Evolutionary conservation across 2,113 vertebrate species (phyloP).

Genomic region (Scomber japonicus): DNA sequence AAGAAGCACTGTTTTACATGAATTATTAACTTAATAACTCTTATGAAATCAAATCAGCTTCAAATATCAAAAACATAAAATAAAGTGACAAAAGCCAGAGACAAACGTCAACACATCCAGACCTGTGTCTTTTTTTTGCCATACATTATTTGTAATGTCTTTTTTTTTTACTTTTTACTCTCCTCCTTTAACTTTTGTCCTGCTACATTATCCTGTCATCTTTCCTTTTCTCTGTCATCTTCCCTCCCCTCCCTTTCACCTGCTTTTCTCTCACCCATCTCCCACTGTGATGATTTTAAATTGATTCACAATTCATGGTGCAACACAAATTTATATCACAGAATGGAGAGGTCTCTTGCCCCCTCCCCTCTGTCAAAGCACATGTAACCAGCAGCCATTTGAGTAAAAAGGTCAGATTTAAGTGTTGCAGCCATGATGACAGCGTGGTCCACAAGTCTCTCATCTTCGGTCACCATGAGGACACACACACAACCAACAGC

Average conservation of each 20-base stretch:
- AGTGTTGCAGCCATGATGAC: constrained; percentile 49
- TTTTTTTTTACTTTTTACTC: neutral
- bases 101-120: neutral
- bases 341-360: neutral
- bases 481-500: constrained; percentile 8
- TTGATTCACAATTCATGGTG: too few species aligned
- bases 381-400: neutral
- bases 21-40: too few species aligned
- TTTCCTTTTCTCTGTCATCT: too few species aligned
- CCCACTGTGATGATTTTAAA: neutral
- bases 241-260: neutral
- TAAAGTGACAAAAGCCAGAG: neutral
- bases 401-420: constrained; percentile 42
- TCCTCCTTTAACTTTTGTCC: too few species aligned
- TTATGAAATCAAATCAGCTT: too few species aligned
- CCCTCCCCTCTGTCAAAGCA: neutral
- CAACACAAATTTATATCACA: too few species aligned
- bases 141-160: neutral
- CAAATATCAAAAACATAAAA: too few species aligned
- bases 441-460: constrained; percentile 11
- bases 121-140: neutral
- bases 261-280: neutral
- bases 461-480: constrained; percentile 45
- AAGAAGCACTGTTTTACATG: too few species aligned
- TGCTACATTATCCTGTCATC: too few species aligned